Percentiles rank a stretch among this genome's conserved stretches.
Conservation (phyloP, 2,888 invertebrate species). For the Iselma pallidipennis region DNA sequence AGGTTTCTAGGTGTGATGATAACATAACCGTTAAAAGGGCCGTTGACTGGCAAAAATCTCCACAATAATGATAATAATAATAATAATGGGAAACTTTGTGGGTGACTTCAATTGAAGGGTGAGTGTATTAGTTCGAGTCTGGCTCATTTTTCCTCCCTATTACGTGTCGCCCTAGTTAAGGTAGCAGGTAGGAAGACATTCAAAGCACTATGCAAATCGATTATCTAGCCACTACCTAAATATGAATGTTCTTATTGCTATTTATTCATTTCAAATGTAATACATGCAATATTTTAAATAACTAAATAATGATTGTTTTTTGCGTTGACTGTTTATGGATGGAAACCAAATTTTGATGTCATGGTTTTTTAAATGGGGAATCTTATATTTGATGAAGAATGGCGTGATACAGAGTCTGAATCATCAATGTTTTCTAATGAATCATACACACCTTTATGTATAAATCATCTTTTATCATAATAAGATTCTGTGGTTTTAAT, state of each 20-base stretch:
- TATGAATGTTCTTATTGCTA: too few relatives aligned
- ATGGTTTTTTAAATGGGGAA: background rate
- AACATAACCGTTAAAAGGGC: conserved; percentile 3
- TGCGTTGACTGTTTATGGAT: background rate
- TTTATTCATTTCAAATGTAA: too few relatives aligned
- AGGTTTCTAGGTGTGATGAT: conserved; percentile 35
- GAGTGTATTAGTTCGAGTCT: background rate
- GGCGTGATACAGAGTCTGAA: conserved; percentile 15
- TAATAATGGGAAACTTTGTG: background rate
- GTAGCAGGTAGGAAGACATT: background rate
- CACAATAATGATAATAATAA: too few relatives aligned
- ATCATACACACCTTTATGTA: conserved; percentile 9
- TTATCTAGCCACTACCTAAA: background rate
- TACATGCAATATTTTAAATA: background rate
- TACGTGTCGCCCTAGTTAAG: background rate
- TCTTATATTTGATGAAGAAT: background rate
- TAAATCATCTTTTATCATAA: conserved; percentile 15
- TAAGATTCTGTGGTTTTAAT: conserved; percentile 4
- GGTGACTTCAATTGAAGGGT: background rate
- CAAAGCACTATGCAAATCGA: background rate
- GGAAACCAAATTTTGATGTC: background rate
- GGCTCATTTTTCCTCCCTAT: background rate
- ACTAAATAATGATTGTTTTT: background rate
- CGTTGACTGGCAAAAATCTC: background rate
- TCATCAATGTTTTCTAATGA: conserved; percentile 6